Base-by-base conservation (phyloP, 2,888 invertebrate genomes). In the Eilema caniola region DNA sequence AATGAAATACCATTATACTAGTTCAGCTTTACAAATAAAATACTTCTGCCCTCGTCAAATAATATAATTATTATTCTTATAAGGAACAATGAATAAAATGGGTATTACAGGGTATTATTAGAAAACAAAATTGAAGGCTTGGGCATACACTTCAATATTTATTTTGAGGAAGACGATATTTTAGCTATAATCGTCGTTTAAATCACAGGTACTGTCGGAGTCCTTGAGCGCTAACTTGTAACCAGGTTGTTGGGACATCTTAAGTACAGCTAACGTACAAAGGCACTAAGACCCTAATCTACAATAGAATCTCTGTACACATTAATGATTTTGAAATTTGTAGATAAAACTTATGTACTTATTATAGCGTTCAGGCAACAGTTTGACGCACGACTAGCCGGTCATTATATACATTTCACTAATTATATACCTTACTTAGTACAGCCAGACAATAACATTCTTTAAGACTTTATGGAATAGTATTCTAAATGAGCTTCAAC, bases 271-370 rank as follows among this genome's bases (percentile, higher is more conserved):
- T 93, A 91, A 89, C 86, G 86, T 86, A 88, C 88, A 89, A 95
- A 95, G 94, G 94, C 94, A 94, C 94, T 94, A 94, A 89, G 89
- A 92, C 92, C 91, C 92, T 93, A 94, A 88, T 87, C 93, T 94
- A 94, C 91, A 72, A 91, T 93, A 92, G 81, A 90, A 88, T 92
- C 89, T 94, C 90, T 94, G 90, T 94, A 93, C 90, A 90, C 78
- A 81, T 85, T 82, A 83, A 82, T 86, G 83, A 83, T 85, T 86
- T 85, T 86, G 80, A 82, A 85, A 76, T 85, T 78, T 82, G 80
- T 78, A 76, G 80, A 83, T 77, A 83, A 78, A 80, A 78, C 71
- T 83, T 81, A 83, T 84, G 81, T 83, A 83, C 81, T 83, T 83
- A 84, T 83, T 83, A 84, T 70, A 83, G 79, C 84, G 73, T 75